Evolutionary conservation across 53 echinoderm and acorn worm species (phyloP).

Genomic region (Echinarachnius parma): DNA sequence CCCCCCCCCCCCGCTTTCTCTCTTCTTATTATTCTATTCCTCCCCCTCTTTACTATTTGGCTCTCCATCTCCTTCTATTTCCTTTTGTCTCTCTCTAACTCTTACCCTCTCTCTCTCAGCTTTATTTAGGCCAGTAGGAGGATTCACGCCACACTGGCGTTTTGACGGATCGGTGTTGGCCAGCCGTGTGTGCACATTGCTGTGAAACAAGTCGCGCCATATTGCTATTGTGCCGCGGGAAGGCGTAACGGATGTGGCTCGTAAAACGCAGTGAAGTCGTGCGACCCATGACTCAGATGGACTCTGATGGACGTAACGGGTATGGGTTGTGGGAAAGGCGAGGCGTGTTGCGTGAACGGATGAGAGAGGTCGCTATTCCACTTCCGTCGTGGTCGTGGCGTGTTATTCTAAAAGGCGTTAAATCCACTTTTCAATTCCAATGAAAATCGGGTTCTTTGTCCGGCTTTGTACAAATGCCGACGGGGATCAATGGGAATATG

Average conservation of each 20-base stretch:
- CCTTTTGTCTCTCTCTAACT: background rate
- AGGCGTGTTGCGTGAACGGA: no score
- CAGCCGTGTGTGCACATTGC: background rate
- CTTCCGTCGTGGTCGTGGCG: no score
- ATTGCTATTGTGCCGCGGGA: slow-evolving; percentile 17
- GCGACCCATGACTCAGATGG: no score
- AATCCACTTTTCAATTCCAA: no score
- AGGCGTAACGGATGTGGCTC: slow-evolving; percentile 27
- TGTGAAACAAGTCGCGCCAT: slow-evolving; percentile 26
- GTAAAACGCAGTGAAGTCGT: no score
- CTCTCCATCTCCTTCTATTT: background rate
- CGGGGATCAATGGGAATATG: no score
- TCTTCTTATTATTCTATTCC: background rate
- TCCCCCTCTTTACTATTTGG: background rate
- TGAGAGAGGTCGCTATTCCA: no score
- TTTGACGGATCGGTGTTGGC: background rate
- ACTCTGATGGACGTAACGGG: no score
- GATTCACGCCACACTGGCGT: slow-evolving; percentile 16
- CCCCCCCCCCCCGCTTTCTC: background rate
- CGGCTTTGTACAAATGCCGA: no score
- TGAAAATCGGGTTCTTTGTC: no score
- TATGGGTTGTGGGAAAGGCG: no score
- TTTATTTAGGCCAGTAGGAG: background rate
- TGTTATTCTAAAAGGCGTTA: no score
- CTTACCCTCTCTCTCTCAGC: background rate